phyloP scores from a whole-genome alignment of 1,140 invertebrate species.

The Eupristina koningsbergeri region DNA sequence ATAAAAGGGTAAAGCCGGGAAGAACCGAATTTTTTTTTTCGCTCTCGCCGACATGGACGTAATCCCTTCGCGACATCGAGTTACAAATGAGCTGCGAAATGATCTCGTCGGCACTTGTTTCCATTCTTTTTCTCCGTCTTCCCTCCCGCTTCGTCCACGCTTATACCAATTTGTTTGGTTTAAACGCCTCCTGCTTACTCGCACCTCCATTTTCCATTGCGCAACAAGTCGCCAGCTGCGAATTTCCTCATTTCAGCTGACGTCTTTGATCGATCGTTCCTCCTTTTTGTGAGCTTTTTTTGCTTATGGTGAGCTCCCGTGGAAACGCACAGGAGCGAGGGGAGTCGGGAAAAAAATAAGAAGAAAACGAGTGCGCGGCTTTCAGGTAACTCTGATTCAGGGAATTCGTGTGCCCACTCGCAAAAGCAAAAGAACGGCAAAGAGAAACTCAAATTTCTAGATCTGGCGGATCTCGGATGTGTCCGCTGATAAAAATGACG shows the following conservation, averaged over 20 bases:
- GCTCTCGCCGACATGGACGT: too few species aligned
- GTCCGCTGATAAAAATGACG: neutral
- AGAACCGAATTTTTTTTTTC: too few species aligned
- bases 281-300: neutral
- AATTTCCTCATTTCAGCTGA: neutral
- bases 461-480: neutral
- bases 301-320: too few species aligned
- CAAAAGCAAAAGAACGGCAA: neutral
- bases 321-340: neutral
- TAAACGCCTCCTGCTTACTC: neutral
- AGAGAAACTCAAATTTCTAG: neutral
- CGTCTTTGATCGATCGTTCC: neutral
- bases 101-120: neutral
- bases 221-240: neutral
- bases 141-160: neutral
- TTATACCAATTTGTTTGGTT: neutral
- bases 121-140: neutral
- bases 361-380: too few species aligned
- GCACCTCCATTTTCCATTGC: neutral
- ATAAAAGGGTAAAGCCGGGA: too few species aligned
- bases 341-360: too few species aligned
- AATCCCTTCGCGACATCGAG: neutral
- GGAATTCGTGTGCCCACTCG: neutral
- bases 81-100: slow-evolving; percentile 27
- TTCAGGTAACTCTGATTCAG: too few species aligned